Evolutionary conservation across 2,888 invertebrate species (phyloP).

Genomic region (Hyalella azteca): DNA sequence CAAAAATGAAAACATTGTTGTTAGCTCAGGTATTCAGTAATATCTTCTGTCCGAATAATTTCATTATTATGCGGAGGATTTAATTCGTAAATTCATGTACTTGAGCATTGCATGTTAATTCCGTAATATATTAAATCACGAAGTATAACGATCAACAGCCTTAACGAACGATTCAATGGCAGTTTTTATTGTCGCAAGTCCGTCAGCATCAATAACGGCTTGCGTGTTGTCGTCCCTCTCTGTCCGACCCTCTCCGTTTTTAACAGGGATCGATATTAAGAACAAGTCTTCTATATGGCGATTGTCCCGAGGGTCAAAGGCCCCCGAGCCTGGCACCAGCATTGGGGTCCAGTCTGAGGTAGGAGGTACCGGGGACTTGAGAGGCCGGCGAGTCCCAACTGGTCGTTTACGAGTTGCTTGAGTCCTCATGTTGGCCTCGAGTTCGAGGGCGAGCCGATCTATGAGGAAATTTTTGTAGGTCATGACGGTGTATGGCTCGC

Average conservation of each 20-base stretch:
- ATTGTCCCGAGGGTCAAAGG: background rate
- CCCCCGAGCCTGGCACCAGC: background rate
- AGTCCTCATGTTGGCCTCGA: background rate
- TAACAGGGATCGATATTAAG: background rate
- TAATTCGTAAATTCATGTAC: no score
- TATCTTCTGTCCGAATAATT: no score
- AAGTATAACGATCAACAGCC: background rate
- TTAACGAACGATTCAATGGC: background rate
- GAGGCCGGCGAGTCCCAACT: background rate
- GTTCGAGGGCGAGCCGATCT: background rate
- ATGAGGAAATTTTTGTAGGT: conserved; percentile 26
- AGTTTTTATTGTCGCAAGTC: background rate
- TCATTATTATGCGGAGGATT: no score
- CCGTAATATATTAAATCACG: no score
- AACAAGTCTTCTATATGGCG: conserved; percentile 5
- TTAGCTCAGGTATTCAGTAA: no score
- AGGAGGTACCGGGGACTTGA: background rate
- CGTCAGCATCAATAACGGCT: background rate
- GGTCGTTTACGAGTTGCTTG: background rate
- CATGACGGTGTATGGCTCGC: background rate
- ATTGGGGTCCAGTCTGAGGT: background rate
- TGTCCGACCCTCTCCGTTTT: background rate
- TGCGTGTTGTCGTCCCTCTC: background rate
- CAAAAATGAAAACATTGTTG: no score
- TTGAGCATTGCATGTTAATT: no score